Evolutionary conservation across 2,888 invertebrate genomes (phyloP).

Genomic region (Tholera decimalis): DNA sequence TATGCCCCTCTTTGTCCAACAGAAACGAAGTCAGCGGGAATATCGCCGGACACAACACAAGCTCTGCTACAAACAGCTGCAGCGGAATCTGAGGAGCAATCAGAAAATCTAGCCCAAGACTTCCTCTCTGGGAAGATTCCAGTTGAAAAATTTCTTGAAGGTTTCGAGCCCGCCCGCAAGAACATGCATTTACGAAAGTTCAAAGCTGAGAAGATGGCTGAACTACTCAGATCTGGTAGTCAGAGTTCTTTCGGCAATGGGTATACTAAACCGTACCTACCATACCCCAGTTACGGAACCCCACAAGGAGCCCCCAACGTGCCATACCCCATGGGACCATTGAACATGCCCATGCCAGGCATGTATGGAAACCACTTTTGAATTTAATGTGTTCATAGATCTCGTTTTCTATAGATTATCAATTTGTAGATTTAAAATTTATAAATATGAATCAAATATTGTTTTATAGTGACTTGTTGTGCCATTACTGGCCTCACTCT

Average conservation of each 20-base stretch:
- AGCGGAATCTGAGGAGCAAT: conserved; percentile 98
- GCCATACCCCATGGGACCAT: conserved; percentile 94
- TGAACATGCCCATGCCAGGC: conserved; percentile 95
- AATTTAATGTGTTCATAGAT: conserved; percentile 61
- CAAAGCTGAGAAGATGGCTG: conserved; percentile 98
- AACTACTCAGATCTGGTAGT: conserved; percentile 90
- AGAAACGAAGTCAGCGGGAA: conserved; percentile 95
- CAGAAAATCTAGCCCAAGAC: conserved; percentile 95
- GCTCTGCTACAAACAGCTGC: conserved; percentile 97
- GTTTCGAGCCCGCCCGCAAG: conserved; percentile 94
- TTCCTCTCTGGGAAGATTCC: conserved; percentile 94
- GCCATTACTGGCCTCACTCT: conserved; percentile 45
- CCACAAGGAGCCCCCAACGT: conserved; percentile 91
- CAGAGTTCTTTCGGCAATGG: conserved; percentile 84
- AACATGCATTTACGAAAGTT: conserved; percentile 93
- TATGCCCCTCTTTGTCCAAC: conserved; percentile 69
- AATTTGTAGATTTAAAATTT: conserved; percentile 53
- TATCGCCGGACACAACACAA: conserved; percentile 96
- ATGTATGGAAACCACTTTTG: conserved; percentile 88
- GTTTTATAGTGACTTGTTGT: conserved; percentile 51
- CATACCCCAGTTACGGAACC: conserved; percentile 84
- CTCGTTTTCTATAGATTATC: conserved; percentile 44
- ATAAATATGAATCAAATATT: conserved; percentile 58
- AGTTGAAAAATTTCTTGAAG: conserved; percentile 96
- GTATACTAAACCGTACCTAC: conserved; percentile 82